Conservation (phyloP, 1,140 invertebrate genomes). For the Phymastichus coffea region DNA sequence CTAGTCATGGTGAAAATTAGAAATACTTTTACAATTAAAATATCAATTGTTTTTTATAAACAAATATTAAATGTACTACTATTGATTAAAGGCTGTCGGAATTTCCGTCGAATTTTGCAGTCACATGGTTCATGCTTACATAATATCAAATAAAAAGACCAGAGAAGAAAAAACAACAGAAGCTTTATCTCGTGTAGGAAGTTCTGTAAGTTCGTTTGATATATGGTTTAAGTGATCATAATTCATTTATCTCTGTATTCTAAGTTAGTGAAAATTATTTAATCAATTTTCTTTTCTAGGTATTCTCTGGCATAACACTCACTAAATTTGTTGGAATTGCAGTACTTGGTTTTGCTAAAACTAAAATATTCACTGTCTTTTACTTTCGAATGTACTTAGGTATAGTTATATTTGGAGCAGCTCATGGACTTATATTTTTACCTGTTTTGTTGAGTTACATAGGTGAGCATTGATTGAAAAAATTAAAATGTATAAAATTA, state of each 20-base stretch:
- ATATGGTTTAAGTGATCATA: too few species aligned
- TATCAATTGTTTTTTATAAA: neutral
- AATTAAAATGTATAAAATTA: neutral
- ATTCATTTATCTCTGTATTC: too few species aligned
- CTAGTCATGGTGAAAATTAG: slow-evolving; percentile 83
- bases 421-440: slow-evolving; percentile 93
- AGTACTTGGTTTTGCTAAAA: slow-evolving; percentile 92
- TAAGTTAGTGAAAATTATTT: too few species aligned
- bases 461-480: slow-evolving; percentile 81
- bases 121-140: slow-evolving; percentile 92
- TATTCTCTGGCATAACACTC: slow-evolving; percentile 95
- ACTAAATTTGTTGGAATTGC: slow-evolving; percentile 96
- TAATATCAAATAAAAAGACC: slow-evolving; percentile 70
- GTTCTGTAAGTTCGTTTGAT: slow-evolving; percentile 64
- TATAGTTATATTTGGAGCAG: slow-evolving; percentile 92
- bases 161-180: slow-evolving; percentile 77
- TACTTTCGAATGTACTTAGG: slow-evolving; percentile 99
- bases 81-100: slow-evolving; percentile 77
- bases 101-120: slow-evolving; percentile 99
- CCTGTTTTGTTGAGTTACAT: slow-evolving; percentile 95
- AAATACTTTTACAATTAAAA: neutral
- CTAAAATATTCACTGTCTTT: slow-evolving; percentile 95
- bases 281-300: neutral
- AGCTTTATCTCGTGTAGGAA: slow-evolving; percentile 88
- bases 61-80: neutral